These are phyloP conservation scores for Xanthostigma xanthostigma DNA, from an alignment of 2,888 invertebrate genomes.

Conservation along the genomic window DNA sequence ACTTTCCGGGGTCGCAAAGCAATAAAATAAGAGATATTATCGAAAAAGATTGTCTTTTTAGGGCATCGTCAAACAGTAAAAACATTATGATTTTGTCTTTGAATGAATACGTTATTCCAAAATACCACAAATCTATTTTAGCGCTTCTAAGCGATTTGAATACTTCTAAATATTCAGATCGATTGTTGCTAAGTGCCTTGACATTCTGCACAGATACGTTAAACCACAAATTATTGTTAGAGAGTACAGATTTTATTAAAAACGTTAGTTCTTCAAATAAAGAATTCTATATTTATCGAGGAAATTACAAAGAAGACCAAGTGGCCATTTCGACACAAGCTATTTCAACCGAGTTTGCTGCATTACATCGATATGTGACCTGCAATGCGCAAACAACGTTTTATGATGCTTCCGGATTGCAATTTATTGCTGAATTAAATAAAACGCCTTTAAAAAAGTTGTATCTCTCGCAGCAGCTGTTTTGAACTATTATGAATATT, in stretches of 20 bases:
- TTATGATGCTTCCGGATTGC: slow-evolving; percentile 1
- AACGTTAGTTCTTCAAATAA: not conserved
- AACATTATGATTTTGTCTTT: slow-evolving; percentile 41
- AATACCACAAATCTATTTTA: slow-evolving; percentile 37
- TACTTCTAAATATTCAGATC: slow-evolving; percentile 21
- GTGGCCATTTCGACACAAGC: slow-evolving; percentile 15
- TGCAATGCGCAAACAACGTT: slow-evolving; percentile 16
- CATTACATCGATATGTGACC: slow-evolving; percentile 23
- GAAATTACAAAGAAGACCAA: not conserved
- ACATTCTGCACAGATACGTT: slow-evolving; percentile 22
- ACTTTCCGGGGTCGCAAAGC: slow-evolving; percentile 44
- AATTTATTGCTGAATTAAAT: slow-evolving; percentile 1
- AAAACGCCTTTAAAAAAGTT: slow-evolving; percentile 2
- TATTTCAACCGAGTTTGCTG: slow-evolving; percentile 18
- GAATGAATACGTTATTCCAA: slow-evolving; percentile 50
- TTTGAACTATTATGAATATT: no score
- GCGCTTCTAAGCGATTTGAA: slow-evolving; percentile 38
- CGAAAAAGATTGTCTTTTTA: slow-evolving; percentile 48
- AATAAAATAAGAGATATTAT: slow-evolving; percentile 32
- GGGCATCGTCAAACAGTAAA: slow-evolving; percentile 34
- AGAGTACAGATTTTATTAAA: not conserved
- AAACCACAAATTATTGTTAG: not conserved
- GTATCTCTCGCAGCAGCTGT: not conserved
- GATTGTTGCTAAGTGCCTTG: slow-evolving; percentile 22
- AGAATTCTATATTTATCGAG: slow-evolving; percentile 1